phyloP scores from a whole-genome alignment of 2,113 vertebrate genomes.

The Spizaetus ornatus region DNA sequence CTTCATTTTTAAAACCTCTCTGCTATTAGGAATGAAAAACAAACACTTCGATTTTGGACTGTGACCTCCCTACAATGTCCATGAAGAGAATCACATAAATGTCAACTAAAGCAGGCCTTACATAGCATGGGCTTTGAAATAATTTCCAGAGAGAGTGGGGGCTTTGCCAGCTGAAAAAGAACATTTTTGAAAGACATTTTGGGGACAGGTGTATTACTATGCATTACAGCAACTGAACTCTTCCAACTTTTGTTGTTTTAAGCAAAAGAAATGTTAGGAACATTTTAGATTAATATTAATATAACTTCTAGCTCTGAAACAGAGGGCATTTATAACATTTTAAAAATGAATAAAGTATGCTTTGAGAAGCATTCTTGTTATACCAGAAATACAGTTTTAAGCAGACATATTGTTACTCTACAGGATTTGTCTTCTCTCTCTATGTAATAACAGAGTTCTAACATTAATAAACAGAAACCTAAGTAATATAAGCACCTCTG shows the following conservation, averaged over 20 bases:
- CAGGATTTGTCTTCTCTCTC: background rate
- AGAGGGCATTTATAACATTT: background rate
- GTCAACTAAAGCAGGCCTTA: background rate
- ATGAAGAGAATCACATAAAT: background rate
- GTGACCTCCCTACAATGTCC: background rate
- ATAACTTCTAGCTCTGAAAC: background rate
- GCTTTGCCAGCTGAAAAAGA: background rate
- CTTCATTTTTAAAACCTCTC: slow-evolving; percentile 47
- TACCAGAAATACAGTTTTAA: background rate
- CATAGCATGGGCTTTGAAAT: background rate
- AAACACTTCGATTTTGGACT: slow-evolving; percentile 10
- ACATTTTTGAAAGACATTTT: background rate
- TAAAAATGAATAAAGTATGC: background rate
- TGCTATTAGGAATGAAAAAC: slow-evolving; percentile 24
- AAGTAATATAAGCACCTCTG: background rate
- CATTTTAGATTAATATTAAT: slow-evolving; percentile 40
- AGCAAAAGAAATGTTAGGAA: background rate
- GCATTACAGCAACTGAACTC: background rate
- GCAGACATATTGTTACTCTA: background rate
- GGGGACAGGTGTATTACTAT: slow-evolving; percentile 16
- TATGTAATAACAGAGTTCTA: background rate
- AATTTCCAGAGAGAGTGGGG: background rate
- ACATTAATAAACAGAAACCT: background rate
- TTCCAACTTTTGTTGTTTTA: slow-evolving; percentile 32
- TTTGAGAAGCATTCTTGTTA: background rate